A percentile compares a stretch with the other conserved stretches of the same genome.
Evolutionary conservation across 2,888 invertebrate genomes (phyloP).

Genomic region (Cylloceria caligata): DNA sequence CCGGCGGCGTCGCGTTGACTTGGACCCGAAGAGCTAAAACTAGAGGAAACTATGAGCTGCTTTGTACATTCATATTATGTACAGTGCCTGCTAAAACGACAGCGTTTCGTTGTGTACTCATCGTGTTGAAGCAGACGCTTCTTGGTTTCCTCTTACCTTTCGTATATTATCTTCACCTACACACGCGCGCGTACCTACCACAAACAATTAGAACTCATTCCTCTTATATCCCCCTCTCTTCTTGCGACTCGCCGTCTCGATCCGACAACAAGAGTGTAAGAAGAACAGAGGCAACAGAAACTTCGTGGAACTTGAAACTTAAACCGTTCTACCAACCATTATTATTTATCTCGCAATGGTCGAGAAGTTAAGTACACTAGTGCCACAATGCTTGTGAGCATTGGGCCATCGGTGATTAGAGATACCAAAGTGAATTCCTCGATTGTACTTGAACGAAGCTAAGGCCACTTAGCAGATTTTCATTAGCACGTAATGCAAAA

Average conservation of each 20-base stretch:
- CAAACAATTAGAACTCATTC: background rate
- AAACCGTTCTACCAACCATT: constrained; percentile 19
- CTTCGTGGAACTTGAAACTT: constrained; percentile 46
- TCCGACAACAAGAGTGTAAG: constrained; percentile 9
- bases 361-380: constrained; percentile 4
- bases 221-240: constrained; percentile 4
- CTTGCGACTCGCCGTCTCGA: constrained; percentile 22
- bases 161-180: constrained; percentile 7
- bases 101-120: constrained; percentile 37
- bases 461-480: background rate
- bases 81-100: constrained; percentile 36
- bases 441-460: background rate
- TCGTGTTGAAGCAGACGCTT: constrained; percentile 34
- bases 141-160: constrained; percentile 49
- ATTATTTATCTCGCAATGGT: constrained; percentile 41
- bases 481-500: too few relatives aligned
- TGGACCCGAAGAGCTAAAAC: constrained; percentile 42
- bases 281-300: constrained; percentile 4
- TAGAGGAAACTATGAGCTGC: constrained; percentile 32
- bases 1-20: constrained; percentile 44
- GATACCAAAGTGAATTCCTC: background rate
- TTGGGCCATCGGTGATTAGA: background rate
- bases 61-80: constrained; percentile 8
- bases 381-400: background rate
- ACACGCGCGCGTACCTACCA: background rate